Conservation (phyloP, 2,888 invertebrate genomes). For the Scaptomyza reducta region DNA sequence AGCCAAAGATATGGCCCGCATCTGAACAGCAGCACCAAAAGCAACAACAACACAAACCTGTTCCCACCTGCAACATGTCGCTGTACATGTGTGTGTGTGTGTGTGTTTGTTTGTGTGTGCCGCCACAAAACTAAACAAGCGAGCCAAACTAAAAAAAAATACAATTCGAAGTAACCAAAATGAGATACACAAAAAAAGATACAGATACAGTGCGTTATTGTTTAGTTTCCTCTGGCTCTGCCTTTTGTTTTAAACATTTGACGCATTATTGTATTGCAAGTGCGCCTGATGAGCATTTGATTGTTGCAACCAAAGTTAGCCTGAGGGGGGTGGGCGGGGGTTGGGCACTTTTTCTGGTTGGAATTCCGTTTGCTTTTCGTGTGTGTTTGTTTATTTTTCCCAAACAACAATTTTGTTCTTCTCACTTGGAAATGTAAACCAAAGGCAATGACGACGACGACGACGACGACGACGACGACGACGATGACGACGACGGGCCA, state of each 20-base stretch:
- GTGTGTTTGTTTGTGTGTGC: conserved; percentile 45
- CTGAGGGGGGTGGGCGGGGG: not conserved
- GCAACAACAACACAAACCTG: conserved; percentile 55
- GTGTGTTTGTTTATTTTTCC: conserved; percentile 70
- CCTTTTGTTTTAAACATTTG: conserved; percentile 56
- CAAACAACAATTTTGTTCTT: conserved; percentile 74
- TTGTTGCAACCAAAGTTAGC: conserved; percentile 60
- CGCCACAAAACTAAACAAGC: conserved; percentile 79
- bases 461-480: conserved; percentile 10
- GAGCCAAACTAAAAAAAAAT: conserved; percentile 46
- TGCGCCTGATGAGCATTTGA: conserved; percentile 81
- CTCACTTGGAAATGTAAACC: conserved; percentile 77
- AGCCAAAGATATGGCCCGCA: conserved; percentile 71
- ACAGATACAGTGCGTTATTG: conserved; percentile 51
- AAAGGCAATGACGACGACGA: conserved; percentile 34
- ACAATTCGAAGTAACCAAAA: conserved; percentile 53
- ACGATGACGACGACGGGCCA: conserved; percentile 18
- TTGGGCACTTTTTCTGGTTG: conserved; percentile 20
- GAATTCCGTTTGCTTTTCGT: conserved; percentile 31
- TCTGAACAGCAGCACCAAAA: conserved; percentile 43
- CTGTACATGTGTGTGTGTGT: conserved; percentile 32
- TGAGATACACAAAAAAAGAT: conserved; percentile 58
- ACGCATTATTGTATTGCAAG: conserved; percentile 75
- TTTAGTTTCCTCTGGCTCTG: conserved; percentile 25
- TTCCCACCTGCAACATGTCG: conserved; percentile 76